Percentiles rank a stretch among this genome's conserved stretches.
Evolutionary conservation across 2,797 vertebrate genomes (phyloP).

Genomic region (Catostomus latipinnis): DNA sequence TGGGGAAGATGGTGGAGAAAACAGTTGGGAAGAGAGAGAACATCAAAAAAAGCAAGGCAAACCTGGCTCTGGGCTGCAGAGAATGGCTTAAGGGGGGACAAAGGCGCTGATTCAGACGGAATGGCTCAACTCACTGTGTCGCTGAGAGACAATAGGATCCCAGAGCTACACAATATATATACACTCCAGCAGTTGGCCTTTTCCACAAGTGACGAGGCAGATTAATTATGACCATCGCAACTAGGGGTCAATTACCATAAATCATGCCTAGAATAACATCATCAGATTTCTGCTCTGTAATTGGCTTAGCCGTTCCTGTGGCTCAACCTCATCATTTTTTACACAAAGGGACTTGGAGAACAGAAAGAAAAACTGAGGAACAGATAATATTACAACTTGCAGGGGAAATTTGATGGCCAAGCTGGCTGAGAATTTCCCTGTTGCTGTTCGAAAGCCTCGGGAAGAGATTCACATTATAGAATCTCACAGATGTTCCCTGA

Average conservation of each 20-base stretch:
- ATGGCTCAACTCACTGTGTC: slow-evolving; percentile 51
- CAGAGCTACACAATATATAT: slow-evolving; percentile 38
- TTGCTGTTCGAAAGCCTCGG: slow-evolving; percentile 1
- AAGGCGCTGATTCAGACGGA: slow-evolving; percentile 63
- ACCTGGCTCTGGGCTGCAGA: slow-evolving; percentile 54
- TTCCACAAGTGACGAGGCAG: slow-evolving; percentile 61
- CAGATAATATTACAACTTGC: slow-evolving; percentile 40
- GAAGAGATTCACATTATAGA: slow-evolving; percentile 29
- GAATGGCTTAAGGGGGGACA: slow-evolving; percentile 50
- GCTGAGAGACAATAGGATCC: slow-evolving; percentile 53
- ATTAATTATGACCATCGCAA: slow-evolving; percentile 73
- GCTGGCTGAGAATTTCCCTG: slow-evolving; percentile 14
- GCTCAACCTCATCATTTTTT: slow-evolving; percentile 70
- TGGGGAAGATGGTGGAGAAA: slow-evolving; percentile 26
- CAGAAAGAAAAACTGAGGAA: slow-evolving; percentile 48
- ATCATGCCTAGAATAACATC: slow-evolving; percentile 75
- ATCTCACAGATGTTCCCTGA: slow-evolving; percentile 24
- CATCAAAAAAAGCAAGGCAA: slow-evolving; percentile 48
- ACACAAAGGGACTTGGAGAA: slow-evolving; percentile 40
- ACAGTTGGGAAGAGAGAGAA: slow-evolving; percentile 33
- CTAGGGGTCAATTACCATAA: slow-evolving; percentile 76
- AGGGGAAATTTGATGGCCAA: slow-evolving; percentile 14
- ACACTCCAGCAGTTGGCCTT: slow-evolving; percentile 62
- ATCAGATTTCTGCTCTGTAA: slow-evolving; percentile 71
- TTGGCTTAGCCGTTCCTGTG: slow-evolving; percentile 69